A percentile compares a stretch with the other conserved stretches of the same genome.
Evolutionary conservation across 2,888 invertebrate genomes (phyloP).

Genomic region (Drosophila eohydei): DNA sequence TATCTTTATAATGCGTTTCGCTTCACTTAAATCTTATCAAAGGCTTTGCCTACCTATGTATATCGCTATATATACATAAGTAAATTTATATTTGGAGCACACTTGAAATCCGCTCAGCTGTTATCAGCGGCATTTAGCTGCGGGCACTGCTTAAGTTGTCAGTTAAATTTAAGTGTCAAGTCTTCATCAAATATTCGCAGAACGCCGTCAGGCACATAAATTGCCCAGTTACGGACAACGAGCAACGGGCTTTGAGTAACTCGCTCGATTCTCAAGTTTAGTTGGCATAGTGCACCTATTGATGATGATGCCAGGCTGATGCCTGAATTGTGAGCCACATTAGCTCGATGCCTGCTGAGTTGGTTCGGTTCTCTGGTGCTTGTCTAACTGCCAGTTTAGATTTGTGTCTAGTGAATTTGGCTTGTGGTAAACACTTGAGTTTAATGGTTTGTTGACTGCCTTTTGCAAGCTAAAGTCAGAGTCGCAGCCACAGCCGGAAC

Average conservation of each 20-base stretch:
- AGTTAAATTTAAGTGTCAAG: slow-evolving; percentile 46
- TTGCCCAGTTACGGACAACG: background rate
- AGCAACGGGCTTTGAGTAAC: background rate
- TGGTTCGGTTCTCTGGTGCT: slow-evolving; percentile 25
- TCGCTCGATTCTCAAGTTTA: slow-evolving; percentile 27
- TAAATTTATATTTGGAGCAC: background rate
- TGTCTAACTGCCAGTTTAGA: slow-evolving; percentile 81
- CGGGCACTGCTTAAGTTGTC: slow-evolving; percentile 39
- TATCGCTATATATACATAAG: background rate
- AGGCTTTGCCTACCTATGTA: background rate
- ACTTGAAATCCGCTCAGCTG: slow-evolving; percentile 13
- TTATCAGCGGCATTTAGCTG: slow-evolving; percentile 22
- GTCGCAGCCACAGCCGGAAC: background rate
- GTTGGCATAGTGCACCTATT: slow-evolving; percentile 53
- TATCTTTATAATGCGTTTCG: background rate
- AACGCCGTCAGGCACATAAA: slow-evolving; percentile 36
- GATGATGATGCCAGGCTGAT: slow-evolving; percentile 34
- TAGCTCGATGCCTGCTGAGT: slow-evolving; percentile 10
- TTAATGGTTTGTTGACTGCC: slow-evolving; percentile 80
- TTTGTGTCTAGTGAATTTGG: slow-evolving; percentile 79
- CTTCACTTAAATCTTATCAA: background rate
- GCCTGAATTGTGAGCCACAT: slow-evolving; percentile 23
- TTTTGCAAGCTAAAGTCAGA: slow-evolving; percentile 6
- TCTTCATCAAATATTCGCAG: slow-evolving; percentile 50
- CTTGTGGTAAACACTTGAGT: slow-evolving; percentile 80